Conservation (phyloP, 2,797 vertebrate genomes). For the Oophaga sylvatica region DNA sequence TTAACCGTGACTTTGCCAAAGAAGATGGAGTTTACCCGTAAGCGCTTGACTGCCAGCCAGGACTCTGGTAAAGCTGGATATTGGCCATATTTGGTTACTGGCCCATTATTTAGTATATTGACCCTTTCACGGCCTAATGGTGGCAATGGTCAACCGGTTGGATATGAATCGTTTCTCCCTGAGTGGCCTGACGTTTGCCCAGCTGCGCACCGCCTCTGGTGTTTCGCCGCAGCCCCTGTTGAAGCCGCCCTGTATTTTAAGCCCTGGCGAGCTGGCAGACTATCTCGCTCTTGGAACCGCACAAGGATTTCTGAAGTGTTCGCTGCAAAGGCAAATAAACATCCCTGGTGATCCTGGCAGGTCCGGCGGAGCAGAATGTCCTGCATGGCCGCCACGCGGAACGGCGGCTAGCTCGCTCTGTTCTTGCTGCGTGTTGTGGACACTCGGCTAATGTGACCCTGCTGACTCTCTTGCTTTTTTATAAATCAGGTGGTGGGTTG, state of each 20-base stretch:
- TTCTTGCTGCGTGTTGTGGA: too few species aligned
- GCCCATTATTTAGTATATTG: background rate
- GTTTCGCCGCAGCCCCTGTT: background rate
- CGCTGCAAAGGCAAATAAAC: slow-evolving; percentile 27
- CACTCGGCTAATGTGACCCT: too few species aligned
- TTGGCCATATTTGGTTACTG: background rate
- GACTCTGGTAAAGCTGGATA: background rate
- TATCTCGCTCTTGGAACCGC: background rate
- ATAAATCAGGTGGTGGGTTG: too few species aligned
- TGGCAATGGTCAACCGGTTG: too few species aligned
- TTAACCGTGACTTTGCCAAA: too few species aligned
- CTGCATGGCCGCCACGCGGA: background rate
- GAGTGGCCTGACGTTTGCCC: slow-evolving; percentile 27
- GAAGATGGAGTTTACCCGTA: too few species aligned
- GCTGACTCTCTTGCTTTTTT: too few species aligned
- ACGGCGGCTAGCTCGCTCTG: too few species aligned
- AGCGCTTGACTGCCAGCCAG: too few species aligned
- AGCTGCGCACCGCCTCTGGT: background rate
- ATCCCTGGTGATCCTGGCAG: background rate
- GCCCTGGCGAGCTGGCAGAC: background rate
- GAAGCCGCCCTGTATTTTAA: background rate
- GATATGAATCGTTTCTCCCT: background rate
- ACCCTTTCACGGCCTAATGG: background rate
- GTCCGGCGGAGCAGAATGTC: background rate
- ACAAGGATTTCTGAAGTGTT: background rate